phyloP scores from a whole-genome alignment of 2,888 invertebrate genomes.

The Furcula furcula region DNA sequence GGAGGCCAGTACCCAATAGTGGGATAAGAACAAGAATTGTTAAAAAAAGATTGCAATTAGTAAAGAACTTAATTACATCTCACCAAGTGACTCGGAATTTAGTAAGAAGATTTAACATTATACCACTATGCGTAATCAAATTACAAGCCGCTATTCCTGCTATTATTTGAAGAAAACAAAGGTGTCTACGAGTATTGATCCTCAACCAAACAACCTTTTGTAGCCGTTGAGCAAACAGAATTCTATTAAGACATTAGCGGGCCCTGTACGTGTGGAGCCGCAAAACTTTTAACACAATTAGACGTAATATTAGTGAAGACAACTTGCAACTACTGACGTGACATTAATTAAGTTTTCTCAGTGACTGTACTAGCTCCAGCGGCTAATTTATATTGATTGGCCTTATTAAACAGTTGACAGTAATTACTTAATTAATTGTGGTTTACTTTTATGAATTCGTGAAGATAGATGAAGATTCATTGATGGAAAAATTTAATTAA shows the following conservation, averaged over 20 bases:
- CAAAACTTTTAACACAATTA: conserved; percentile 16
- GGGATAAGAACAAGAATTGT: too few species aligned
- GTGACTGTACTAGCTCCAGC: conserved; percentile 7
- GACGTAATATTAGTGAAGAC: conserved; percentile 3
- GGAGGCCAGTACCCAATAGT: too few species aligned
- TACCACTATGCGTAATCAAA: too few species aligned
- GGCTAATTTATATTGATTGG: conserved; percentile 1
- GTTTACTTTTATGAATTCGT: too few species aligned
- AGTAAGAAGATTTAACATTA: too few species aligned
- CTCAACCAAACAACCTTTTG: not conserved
- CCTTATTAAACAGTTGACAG: too few species aligned
- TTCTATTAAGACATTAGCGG: conserved; percentile 6
- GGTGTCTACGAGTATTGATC: not conserved
- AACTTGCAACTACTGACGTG: conserved; percentile 11
- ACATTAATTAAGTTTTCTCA: conserved; percentile 20
- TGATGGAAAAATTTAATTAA: too few species aligned
- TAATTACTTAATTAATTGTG: conserved; percentile 22
- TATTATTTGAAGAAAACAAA: not conserved
- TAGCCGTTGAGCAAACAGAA: conserved; percentile 2
- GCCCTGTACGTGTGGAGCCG: conserved; percentile 1
- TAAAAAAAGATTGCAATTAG: too few species aligned
- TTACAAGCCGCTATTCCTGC: too few species aligned
- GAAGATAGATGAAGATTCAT: too few species aligned
- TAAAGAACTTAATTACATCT: too few species aligned
- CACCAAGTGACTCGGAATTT: too few species aligned